These are phyloP conservation scores for Drosophila repleta DNA, from an alignment of 1,140 invertebrate genomes.

Conservation along the genomic window DNA sequence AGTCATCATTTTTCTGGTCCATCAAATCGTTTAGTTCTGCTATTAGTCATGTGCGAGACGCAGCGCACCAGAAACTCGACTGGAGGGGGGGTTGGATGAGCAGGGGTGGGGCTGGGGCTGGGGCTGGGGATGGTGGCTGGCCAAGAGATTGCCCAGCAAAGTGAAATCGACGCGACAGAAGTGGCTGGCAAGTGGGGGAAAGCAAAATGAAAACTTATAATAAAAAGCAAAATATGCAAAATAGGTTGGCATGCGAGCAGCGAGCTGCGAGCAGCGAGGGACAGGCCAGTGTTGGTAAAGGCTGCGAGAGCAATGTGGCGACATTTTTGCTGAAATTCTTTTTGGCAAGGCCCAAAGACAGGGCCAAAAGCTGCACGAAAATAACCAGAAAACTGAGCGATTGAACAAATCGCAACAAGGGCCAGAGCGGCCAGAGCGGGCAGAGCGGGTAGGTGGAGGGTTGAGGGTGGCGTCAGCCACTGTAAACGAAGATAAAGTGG, in stretches of 20 bases:
- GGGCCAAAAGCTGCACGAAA: neutral
- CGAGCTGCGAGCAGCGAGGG: neutral
- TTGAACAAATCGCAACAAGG: conserved; percentile 62
- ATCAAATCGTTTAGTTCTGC: conserved; percentile 84
- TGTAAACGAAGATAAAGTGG: conserved; percentile 61
- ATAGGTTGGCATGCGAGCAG: conserved; percentile 43
- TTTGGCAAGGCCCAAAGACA: conserved; percentile 48
- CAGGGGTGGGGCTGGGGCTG: neutral
- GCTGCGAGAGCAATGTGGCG: conserved; percentile 56
- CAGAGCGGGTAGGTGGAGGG: neutral
- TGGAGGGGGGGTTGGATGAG: too few relatives aligned
- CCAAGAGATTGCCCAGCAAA: conserved; percentile 33
- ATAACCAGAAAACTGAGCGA: conserved; percentile 20
- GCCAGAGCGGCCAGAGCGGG: conserved; percentile 13
- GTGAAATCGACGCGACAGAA: conserved; percentile 61
- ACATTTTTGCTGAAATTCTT: conserved; percentile 62
- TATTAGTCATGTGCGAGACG: conserved; percentile 76
- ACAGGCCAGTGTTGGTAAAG: neutral
- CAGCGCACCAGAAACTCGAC: conserved; percentile 10
- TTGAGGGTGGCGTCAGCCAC: conserved; percentile 4
- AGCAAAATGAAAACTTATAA: conserved; percentile 65
- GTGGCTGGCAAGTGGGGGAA: conserved; percentile 49
- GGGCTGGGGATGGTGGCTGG: neutral
- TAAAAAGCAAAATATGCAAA: conserved; percentile 79
- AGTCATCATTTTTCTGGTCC: conserved; percentile 84